Conservation (phyloP, 2,797 vertebrate species). For the Lates japonicus region DNA sequence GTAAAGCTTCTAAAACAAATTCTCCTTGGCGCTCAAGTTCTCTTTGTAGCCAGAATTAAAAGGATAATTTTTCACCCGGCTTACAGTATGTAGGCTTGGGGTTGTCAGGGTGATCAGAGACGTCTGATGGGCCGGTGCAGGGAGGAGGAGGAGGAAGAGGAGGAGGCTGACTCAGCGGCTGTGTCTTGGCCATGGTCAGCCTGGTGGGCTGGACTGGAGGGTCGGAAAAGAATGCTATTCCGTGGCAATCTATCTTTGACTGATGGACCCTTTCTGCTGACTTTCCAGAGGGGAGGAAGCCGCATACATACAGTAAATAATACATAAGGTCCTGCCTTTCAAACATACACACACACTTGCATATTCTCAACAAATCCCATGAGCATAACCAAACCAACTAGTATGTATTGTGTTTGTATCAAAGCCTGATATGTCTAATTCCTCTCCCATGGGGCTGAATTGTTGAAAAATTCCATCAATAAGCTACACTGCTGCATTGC, state of each 20-base stretch:
- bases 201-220: slow-evolving; percentile 61
- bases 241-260: slow-evolving; percentile 42
- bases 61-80: slow-evolving; percentile 23
- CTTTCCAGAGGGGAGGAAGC: slow-evolving; percentile 24
- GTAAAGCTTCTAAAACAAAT: slow-evolving; percentile 10
- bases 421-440: not conserved
- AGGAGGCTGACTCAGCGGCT: slow-evolving; percentile 73
- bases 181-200: slow-evolving; percentile 61
- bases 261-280: slow-evolving; percentile 59
- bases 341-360: not conserved
- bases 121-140: slow-evolving; percentile 22
- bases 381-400: not conserved
- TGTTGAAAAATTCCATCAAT: not conserved
- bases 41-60: slow-evolving; percentile 27
- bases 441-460: not conserved
- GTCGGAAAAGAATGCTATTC: slow-evolving; percentile 52
- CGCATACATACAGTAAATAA: not conserved
- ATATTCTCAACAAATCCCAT: not conserved
- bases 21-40: not conserved
- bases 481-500: not conserved
- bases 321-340: not conserved
- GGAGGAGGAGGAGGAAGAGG: slow-evolving; percentile 59
- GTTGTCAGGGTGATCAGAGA: slow-evolving; percentile 47
- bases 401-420: not conserved
- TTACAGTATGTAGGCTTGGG: slow-evolving; percentile 15